Conservation (phyloP, 2,113 vertebrate species). For the Miniopterus natalensis region DNA sequence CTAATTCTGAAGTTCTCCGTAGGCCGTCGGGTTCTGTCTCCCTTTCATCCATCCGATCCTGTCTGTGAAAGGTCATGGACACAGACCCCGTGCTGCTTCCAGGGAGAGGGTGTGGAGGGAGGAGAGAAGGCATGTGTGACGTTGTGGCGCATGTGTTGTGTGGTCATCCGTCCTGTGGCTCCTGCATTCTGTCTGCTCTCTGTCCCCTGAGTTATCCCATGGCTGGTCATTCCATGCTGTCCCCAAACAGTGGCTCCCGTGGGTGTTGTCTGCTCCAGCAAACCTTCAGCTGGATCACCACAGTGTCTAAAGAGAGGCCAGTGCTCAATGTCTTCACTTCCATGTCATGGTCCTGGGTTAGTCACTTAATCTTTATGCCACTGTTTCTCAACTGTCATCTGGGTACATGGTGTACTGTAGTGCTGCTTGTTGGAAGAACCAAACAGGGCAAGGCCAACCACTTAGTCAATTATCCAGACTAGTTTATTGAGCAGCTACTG, state of each 20-base stretch:
- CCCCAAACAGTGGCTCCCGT: not conserved
- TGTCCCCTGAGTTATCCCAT: not conserved
- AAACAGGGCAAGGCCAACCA: fast-evolving
- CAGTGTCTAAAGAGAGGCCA: not conserved
- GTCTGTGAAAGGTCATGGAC: not conserved
- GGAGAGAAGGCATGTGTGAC: too few species aligned
- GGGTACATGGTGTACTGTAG: fast-evolving
- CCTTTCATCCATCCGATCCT: not conserved
- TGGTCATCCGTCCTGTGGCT: fast-evolving
- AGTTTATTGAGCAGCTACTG: not conserved
- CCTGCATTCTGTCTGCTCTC: not conserved
- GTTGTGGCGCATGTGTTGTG: fast-evolving
- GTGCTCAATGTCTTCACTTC: not conserved
- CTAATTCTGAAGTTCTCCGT: not conserved
- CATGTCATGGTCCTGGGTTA: fast-evolving
- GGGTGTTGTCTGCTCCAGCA: not conserved
- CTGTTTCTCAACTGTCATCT: not conserved
- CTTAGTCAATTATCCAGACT: not conserved
- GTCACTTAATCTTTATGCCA: fast-evolving
- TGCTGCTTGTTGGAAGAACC: too few species aligned
- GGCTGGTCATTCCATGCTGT: not conserved
- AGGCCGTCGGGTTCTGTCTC: not conserved
- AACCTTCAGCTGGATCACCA: not conserved
- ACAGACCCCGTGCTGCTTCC: not conserved
- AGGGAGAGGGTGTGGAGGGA: not conserved